Percentiles rank a stretch among this genome's conserved stretches.
phyloP scores from a whole-genome alignment of 2,797 vertebrate species.

The Ceyx erithaca region DNA sequence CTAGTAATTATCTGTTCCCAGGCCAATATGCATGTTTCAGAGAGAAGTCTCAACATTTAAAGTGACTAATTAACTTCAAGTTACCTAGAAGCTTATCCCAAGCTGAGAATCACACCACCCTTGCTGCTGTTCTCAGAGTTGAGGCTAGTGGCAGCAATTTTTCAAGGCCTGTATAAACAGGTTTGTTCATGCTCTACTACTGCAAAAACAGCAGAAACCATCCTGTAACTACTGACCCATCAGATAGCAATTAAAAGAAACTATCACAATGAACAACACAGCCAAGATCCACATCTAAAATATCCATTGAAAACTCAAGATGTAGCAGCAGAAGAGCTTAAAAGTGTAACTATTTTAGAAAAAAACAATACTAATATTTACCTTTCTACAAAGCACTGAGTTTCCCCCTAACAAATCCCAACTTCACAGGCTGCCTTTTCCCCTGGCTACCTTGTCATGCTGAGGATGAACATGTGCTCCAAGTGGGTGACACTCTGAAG shows the following conservation, averaged over 20 bases:
- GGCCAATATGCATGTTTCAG: neutral
- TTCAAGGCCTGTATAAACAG: neutral
- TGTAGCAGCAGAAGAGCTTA: neutral
- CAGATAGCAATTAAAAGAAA: neutral
- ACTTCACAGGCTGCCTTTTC: neutral
- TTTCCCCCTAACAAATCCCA: neutral
- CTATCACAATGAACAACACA: neutral
- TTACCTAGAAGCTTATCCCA: neutral
- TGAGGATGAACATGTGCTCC: neutral
- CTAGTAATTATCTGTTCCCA: neutral
- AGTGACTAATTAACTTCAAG: neutral
- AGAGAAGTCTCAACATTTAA: neutral
- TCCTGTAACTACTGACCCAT: neutral
- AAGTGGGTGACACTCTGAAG: neutral
- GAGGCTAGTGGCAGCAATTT: neutral
- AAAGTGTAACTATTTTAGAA: neutral
- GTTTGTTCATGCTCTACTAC: neutral
- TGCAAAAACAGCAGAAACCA: conserved; percentile 13
- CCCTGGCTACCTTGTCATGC: neutral
- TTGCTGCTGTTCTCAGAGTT: neutral
- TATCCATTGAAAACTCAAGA: neutral
- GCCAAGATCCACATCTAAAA: neutral
- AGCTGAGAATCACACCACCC: neutral
- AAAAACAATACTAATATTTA: neutral
- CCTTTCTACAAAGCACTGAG: neutral